Percentiles rank a stretch among this genome's conserved stretches.
phyloP scores from a whole-genome alignment of 2,113 vertebrate genomes.

The Danionella cerebrum region DNA sequence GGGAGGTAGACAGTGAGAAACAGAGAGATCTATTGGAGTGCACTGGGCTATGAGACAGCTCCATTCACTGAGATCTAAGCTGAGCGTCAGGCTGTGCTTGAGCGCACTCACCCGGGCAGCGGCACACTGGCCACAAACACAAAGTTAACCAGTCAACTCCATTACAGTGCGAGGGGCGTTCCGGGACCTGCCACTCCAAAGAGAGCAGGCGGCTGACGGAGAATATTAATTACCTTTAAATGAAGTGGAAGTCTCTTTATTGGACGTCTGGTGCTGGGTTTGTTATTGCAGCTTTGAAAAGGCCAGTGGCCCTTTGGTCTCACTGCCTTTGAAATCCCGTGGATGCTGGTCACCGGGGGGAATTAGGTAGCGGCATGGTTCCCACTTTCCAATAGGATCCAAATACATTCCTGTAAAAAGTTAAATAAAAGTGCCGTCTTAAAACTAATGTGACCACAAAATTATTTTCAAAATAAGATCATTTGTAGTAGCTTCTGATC shows the following conservation, averaged over 20 bases:
- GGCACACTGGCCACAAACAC: slow-evolving; percentile 52
- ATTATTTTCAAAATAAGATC: too few species aligned
- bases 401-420: background rate
- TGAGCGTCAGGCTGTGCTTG: slow-evolving; percentile 64
- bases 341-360: slow-evolving; percentile 60
- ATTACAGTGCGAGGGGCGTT: slow-evolving; percentile 65
- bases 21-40: slow-evolving; percentile 60
- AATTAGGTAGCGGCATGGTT: background rate
- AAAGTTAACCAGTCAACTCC: slow-evolving; percentile 74
- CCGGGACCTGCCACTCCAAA: slow-evolving; percentile 72
- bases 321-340: slow-evolving; percentile 62
- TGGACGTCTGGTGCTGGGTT: slow-evolving; percentile 74
- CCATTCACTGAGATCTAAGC: slow-evolving; percentile 62
- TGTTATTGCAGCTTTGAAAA: slow-evolving; percentile 67
- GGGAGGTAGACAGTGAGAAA: slow-evolving; percentile 33
- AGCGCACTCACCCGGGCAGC: slow-evolving; percentile 67
- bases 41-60: slow-evolving; percentile 68
- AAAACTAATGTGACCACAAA: too few species aligned
- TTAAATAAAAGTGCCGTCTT: too few species aligned
- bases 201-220: slow-evolving; percentile 58
- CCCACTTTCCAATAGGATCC: background rate
- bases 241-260: slow-evolving; percentile 77
- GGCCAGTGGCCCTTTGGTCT: slow-evolving; percentile 66
- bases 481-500: too few species aligned
- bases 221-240: slow-evolving; percentile 81